Evolutionary conservation across 37 sponge, comb jelly and placozoan species (phyloP).

Genomic region (Hormiphora californensis): DNA sequence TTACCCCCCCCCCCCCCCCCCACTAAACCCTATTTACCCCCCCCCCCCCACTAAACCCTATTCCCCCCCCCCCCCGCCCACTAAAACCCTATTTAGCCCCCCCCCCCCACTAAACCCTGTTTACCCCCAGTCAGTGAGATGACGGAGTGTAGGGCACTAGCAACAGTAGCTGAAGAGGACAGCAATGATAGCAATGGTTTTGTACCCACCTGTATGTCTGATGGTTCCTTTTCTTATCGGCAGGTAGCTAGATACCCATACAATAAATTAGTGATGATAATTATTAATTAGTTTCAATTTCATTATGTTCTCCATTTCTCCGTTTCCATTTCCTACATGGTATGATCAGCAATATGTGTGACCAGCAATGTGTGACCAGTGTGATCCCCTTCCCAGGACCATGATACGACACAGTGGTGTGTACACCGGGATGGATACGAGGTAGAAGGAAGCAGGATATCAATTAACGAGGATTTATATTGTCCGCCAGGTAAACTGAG

Average conservation of each 20-base stretch:
- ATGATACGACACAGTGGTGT: conserved; percentile 15
- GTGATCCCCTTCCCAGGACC: too few species aligned
- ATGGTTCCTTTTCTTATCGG: neutral
- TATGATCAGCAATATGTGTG: too few species aligned
- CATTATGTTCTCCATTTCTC: too few species aligned
- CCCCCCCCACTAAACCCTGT: neutral
- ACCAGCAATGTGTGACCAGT: too few species aligned
- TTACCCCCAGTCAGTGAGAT: conserved; percentile 10
- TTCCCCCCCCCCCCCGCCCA: too few species aligned
- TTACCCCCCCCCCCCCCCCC: too few species aligned
- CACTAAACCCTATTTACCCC: neutral
- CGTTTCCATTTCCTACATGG: too few species aligned
- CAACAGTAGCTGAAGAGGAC: neutral
- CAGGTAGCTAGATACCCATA: too few species aligned
- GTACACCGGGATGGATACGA: conserved; percentile 20
- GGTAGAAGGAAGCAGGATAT: neutral
- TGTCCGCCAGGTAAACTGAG: conserved; percentile 46
- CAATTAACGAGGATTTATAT: neutral
- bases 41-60: neutral
- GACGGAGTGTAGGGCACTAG: conserved; percentile 18
- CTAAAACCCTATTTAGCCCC: too few species aligned
- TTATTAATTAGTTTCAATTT: too few species aligned
- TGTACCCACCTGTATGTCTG: neutral
- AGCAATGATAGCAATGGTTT: neutral
- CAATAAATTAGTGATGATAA: too few species aligned